Evolutionary conservation across 2,888 invertebrate species (phyloP), one percentile per base, ranked within the genome.

Genomic region (Drosophila infuscata): DNA sequence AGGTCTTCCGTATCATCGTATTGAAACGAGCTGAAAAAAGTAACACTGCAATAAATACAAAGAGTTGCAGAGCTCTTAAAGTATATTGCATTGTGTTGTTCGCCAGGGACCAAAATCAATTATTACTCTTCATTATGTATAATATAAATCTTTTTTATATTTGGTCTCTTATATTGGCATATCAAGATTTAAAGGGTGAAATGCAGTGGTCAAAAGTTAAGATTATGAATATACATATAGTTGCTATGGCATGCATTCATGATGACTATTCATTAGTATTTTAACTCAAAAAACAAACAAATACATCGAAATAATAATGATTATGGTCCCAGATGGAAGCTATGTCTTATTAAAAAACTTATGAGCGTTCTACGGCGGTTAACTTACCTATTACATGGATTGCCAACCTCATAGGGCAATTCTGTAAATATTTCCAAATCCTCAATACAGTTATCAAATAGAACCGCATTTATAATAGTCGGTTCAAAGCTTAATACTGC

Each of bases 401-500:
- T 93, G 8, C 92, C 93, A 54, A 92, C 91, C 68, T 91, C 91
- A 41, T 90, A 77, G 1, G 84, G 78, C 36, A 93, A 70, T 12
- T 67, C 62, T 0, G 92, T 79, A 3, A 58, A 48, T 3, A 79
- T 69, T 75, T 93, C 93, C 59, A 85, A 81, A 65, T 93, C 93
- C 68, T 93, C 93, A 36, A 93, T 93, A 71, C 93, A 93, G 59
- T 92, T 91, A 25, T 93, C 92, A 67, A 88, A 93, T 3, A 93
- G 79, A 3, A 89, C 90, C 2, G 92, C 93, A 51, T 85, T 91
- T 29, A 93, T 86, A 1, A 91, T 70, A 29, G 74, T 76, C 15
- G 92, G 89, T 15, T 83, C 54, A 54, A 92, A 88, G 4, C 65
- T 71, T 7, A 74, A n/a, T 0, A 73, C 62, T 9, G 64, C 74